phyloP scores from a whole-genome alignment of 2,113 vertebrate genomes.

The Gasterosteus aculeatus region DNA sequence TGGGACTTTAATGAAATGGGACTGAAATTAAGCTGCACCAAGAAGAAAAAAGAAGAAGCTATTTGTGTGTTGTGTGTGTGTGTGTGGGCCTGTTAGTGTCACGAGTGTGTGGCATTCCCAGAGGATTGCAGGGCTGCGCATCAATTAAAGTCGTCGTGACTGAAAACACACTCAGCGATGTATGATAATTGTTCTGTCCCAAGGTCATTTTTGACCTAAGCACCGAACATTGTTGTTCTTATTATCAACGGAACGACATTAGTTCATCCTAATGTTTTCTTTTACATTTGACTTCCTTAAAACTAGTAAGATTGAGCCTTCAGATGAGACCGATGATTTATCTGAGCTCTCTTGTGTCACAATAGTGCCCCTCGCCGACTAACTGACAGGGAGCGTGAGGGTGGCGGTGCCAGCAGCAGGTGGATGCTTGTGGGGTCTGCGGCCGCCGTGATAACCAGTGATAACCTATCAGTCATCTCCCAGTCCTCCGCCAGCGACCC shows the following conservation, averaged over 20 bases:
- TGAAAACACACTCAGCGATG: background rate
- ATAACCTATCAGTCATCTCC: slow-evolving; percentile 76
- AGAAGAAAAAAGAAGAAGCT: background rate
- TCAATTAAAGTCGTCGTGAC: background rate
- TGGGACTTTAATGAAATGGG: background rate
- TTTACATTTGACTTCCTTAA: background rate
- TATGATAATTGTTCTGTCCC: slow-evolving; percentile 6
- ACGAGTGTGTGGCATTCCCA: slow-evolving; percentile 35
- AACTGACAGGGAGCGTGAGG: slow-evolving; percentile 67
- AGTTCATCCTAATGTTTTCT: background rate
- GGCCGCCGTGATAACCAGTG: slow-evolving; percentile 73
- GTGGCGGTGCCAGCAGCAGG: slow-evolving; percentile 61
- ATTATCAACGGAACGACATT: background rate
- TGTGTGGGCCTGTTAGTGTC: background rate
- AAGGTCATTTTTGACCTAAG: slow-evolving; percentile 13
- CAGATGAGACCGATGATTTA: slow-evolving; percentile 4
- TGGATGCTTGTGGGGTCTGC: slow-evolving; percentile 68
- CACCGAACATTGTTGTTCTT: slow-evolving; percentile 1
- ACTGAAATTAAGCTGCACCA: background rate
- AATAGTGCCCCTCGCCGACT: slow-evolving; percentile 28
- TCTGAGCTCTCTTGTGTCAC: slow-evolving; percentile 4
- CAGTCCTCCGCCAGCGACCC: slow-evolving; percentile 55
- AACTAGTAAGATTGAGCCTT: background rate
- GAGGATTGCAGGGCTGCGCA: slow-evolving; percentile 34
- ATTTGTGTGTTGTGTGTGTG: slow-evolving; percentile 6